Evolutionary conservation across 2,888 invertebrate genomes (phyloP).

Genomic region (Volucella inanis): DNA sequence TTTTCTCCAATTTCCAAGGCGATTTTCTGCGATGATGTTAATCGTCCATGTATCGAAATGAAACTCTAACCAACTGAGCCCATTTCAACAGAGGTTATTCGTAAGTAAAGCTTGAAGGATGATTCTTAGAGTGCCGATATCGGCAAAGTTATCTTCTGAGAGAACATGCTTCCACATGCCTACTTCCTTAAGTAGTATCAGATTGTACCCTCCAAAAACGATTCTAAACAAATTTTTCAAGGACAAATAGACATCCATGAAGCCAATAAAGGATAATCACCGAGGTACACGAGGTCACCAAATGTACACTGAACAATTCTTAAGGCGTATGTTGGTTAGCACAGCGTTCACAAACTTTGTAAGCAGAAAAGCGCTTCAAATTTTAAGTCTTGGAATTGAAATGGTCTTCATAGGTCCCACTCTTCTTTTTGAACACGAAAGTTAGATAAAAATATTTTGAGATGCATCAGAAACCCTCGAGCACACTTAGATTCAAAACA

Average conservation of each 20-base stretch:
- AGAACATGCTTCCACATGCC: constrained; percentile 29
- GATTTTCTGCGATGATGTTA: too few species aligned
- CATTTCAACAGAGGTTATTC: too few species aligned
- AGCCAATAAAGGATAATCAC: constrained; percentile 5
- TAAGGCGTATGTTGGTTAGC: background rate
- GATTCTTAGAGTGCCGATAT: too few species aligned
- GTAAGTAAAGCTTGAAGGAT: too few species aligned
- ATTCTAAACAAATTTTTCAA: constrained; percentile 18
- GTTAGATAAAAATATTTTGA: background rate
- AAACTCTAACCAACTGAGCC: too few species aligned
- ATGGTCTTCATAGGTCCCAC: constrained; percentile 53
- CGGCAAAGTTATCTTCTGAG: too few species aligned
- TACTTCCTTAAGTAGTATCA: too few species aligned
- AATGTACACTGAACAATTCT: background rate
- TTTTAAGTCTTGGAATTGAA: constrained; percentile 53
- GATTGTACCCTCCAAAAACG: too few species aligned
- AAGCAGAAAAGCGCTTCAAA: constrained; percentile 52
- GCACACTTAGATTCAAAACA: too few species aligned
- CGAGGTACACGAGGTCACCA: constrained; percentile 32
- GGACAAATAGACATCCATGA: background rate
- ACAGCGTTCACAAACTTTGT: constrained; percentile 15
- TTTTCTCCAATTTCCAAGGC: too few species aligned
- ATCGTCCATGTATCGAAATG: too few species aligned
- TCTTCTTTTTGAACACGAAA: constrained; percentile 34
- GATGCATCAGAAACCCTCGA: background rate